Conservation (phyloP, 2,113 vertebrate genomes). For the Rynchops niger region DNA sequence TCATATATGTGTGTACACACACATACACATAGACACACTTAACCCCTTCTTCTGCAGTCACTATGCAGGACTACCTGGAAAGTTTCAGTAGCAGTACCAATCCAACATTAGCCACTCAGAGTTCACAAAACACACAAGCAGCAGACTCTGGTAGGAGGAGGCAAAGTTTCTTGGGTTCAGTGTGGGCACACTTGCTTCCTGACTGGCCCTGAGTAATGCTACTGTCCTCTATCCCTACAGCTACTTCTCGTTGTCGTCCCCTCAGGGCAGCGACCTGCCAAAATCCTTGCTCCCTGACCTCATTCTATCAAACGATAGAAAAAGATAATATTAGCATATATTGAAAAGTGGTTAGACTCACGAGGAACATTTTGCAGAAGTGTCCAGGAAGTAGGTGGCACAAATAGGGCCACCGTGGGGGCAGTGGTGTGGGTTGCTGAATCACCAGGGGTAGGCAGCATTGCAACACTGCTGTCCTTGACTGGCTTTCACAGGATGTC, state of each 20-base stretch:
- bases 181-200: fast-evolving
- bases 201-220: fast-evolving
- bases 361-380: not conserved
- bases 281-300: not conserved
- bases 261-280: not conserved
- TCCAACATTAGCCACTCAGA: fast-evolving
- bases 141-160: not conserved
- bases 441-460: not conserved
- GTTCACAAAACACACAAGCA: not conserved
- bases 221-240: not conserved
- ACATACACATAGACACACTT: fast-evolving
- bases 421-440: not conserved
- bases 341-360: not conserved
- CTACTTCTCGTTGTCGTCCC: fast-evolving
- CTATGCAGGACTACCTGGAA: not conserved
- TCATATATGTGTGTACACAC: too few species aligned
- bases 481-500: not conserved
- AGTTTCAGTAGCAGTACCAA: not conserved
- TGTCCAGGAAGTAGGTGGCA: not conserved
- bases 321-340: not conserved
- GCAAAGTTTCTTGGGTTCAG: not conserved
- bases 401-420: too few species aligned
- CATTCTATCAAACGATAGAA: not conserved
- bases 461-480: not conserved
- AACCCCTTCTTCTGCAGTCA: not conserved